A percentile compares a stretch with the other conserved stretches of the same genome.
Evolutionary conservation across 2,888 invertebrate species (phyloP).

Genomic region (Drosophila basisetae): DNA sequence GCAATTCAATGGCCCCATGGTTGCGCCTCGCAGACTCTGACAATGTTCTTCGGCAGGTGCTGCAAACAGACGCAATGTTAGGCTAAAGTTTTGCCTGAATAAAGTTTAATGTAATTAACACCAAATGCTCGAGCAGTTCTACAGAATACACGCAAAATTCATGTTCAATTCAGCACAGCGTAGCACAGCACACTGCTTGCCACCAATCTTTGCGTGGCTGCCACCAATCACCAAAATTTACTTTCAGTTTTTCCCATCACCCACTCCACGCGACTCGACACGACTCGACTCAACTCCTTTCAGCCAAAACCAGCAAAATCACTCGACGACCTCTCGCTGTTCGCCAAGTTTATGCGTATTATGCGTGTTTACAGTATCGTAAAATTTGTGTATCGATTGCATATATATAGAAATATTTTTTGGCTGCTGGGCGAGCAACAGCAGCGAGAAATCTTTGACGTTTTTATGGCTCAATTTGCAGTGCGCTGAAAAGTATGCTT

Average conservation of each 20-base stretch:
- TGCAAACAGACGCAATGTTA: conserved; percentile 29
- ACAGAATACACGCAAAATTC: conserved; percentile 5
- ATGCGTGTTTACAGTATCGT: conserved; percentile 79
- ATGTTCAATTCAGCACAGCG: not conserved
- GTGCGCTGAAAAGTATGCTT: conserved; percentile 47
- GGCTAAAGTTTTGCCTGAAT: conserved; percentile 56
- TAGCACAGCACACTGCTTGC: not conserved
- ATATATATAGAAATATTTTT: conserved; percentile 22
- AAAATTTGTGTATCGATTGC: conserved; percentile 78
- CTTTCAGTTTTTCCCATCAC: conserved; percentile 6
- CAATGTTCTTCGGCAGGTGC: conserved; percentile 19
- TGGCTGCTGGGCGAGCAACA: conserved; percentile 47
- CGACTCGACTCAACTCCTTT: not conserved
- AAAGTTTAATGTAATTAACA: conserved; percentile 79
- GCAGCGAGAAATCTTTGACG: conserved; percentile 46
- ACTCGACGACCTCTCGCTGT: conserved; percentile 3
- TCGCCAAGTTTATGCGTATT: conserved; percentile 64
- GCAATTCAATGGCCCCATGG: conserved; percentile 22
- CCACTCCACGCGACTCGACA: no score
- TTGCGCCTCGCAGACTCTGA: conserved; percentile 1
- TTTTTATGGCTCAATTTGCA: conserved; percentile 74
- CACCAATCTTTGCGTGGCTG: not conserved
- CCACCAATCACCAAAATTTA: conserved; percentile 41
- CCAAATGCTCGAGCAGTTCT: conserved; percentile 62
- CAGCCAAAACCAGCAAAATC: not conserved